Evolutionary conservation across 1,140 invertebrate species (phyloP), one percentile per base, ranked within the genome.

Genomic region (Paraescarpia echinospica): DNA sequence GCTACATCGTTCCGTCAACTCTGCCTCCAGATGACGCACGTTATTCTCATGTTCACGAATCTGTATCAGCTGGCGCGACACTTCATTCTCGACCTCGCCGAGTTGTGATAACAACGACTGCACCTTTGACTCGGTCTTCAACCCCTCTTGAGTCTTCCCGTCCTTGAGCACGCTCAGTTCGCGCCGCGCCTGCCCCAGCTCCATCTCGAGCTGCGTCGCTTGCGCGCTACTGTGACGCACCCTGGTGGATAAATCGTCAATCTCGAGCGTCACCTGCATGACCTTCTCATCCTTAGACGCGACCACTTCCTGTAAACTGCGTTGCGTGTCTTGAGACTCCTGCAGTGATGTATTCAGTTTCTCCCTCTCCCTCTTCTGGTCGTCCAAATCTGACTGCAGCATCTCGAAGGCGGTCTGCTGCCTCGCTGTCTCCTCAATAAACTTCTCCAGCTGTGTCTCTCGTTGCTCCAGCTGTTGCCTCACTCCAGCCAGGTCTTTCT

Each of bases 81-180:
- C 90, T 92, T 94, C 94, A 59, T 92, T 77, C 90, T 94, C 94
- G 91, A 94, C 35, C n/a, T 94, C 94, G 12, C 94, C 93, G 33
- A 94, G 89, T 92, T 94, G 94, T 41, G 34, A 41, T 2, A 94
- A 91, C 41, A 94, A 92, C 31, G 94, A 93, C 91, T 94, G 93
- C 5, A 93, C 93, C 89, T 94, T 94, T 27, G 92, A 91, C 88
- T 94, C 94, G 92, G 94, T 93, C 91, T 93, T 92, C 59, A 91
- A 92, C 14, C 93, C 93, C 93, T 94, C 93, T 51, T 94, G 93
- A 92, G 91, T 94, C 92, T 94, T 93, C 89, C 93, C 93, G 33
- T 94, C 94, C 35, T 92, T 93, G 34, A 93, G 34, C 34, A 94
- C 34, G 59, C 94, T 93, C 33, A 94, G 41, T 91, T 94, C 93